Conservation (phyloP, 2,797 vertebrate species). For the Phoeniculus purpureus region DNA sequence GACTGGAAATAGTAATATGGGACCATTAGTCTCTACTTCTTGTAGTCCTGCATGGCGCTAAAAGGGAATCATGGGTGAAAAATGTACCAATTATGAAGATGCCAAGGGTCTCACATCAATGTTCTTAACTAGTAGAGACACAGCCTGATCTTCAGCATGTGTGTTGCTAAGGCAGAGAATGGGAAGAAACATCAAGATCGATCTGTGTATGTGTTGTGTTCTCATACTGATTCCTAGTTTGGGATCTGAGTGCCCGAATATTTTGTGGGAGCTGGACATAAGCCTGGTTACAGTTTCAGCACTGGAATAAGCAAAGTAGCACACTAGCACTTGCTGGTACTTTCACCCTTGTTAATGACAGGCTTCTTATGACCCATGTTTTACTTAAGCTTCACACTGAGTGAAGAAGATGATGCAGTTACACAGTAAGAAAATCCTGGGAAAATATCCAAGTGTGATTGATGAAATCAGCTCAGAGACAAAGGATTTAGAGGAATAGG, state of each 20-base stretch:
- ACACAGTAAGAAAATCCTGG: background rate
- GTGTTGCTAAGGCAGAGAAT: background rate
- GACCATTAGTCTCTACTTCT: background rate
- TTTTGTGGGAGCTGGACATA: background rate
- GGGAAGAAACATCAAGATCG: background rate
- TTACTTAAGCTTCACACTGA: background rate
- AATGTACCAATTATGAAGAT: background rate
- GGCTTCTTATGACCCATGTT: background rate
- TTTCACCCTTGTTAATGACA: background rate
- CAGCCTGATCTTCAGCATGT: background rate
- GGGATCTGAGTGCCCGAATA: background rate
- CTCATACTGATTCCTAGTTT: background rate
- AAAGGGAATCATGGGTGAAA: background rate
- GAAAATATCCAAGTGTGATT: background rate
- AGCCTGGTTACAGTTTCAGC: background rate
- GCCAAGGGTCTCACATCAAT: background rate
- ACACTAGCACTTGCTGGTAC: background rate
- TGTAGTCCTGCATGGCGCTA: background rate
- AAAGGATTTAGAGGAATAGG: background rate
- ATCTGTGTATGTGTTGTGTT: background rate
- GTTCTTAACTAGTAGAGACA: background rate
- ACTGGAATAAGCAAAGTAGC: background rate
- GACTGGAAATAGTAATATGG: background rate
- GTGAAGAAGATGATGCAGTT: background rate
- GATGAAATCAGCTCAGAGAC: background rate